Percentiles rank a stretch among this genome's conserved stretches.
Evolutionary conservation across 2,113 vertebrate species (phyloP).

Genomic region (Chionomys nivalis): DNA sequence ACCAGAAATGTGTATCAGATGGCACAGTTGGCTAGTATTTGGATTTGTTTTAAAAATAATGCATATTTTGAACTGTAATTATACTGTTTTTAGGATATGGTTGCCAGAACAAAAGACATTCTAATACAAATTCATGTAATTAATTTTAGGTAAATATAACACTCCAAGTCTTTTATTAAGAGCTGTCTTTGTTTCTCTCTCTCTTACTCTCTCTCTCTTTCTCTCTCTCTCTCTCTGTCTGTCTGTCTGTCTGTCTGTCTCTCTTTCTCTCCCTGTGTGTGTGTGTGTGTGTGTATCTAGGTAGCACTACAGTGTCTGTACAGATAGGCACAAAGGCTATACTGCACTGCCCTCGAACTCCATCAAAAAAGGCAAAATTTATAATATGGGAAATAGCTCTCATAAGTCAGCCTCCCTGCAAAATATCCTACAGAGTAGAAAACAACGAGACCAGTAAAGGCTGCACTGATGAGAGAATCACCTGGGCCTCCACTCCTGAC

Average conservation of each 20-base stretch:
- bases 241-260: too few relatives aligned
- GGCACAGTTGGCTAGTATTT: neutral
- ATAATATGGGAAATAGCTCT: slow-evolving; percentile 62
- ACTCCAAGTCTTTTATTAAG: neutral
- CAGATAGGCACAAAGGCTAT: neutral
- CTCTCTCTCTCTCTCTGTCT: too few relatives aligned
- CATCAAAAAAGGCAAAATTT: rapidly evolving
- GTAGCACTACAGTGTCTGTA: rapidly evolving
- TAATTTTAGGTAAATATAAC: neutral
- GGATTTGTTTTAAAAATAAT: neutral
- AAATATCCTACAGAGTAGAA: neutral
- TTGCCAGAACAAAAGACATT: neutral
- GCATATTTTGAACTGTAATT: neutral
- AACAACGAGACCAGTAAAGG: neutral
- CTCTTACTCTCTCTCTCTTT: neutral
- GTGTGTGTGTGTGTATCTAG: slow-evolving; percentile 29
- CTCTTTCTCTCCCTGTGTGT: too few relatives aligned
- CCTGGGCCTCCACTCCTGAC: slow-evolving; percentile 50
- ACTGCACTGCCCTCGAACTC: rapidly evolving
- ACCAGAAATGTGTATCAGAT: neutral
- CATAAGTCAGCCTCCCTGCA: neutral
- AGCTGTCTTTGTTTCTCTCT: too few relatives aligned
- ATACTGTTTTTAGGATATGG: neutral
- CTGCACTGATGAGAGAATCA: slow-evolving; percentile 66
- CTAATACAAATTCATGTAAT: neutral